Evolutionary conservation across 2,113 vertebrate genomes (phyloP).

Genomic region (Gnathonemus longibarbis): DNA sequence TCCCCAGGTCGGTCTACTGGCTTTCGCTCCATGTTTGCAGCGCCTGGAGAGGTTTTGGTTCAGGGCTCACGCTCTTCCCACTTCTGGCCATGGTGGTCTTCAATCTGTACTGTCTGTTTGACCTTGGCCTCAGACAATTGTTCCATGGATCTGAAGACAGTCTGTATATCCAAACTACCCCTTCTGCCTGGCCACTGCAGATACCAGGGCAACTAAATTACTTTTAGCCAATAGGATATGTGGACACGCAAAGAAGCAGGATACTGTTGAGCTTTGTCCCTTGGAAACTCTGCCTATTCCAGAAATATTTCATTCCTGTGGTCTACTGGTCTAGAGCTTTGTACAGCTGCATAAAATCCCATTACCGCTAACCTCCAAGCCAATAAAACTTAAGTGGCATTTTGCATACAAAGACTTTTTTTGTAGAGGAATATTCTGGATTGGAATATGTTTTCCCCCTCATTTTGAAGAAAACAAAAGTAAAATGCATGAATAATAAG

Average conservation of each 20-base stretch:
- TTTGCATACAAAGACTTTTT: conserved; percentile 17
- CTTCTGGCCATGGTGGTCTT: conserved; percentile 55
- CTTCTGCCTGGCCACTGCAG: conserved; percentile 45
- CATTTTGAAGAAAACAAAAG: conserved; percentile 34
- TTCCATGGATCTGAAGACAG: conserved; percentile 42
- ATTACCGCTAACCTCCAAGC: conserved; percentile 41
- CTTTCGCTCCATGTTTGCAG: conserved; percentile 51
- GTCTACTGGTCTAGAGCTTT: conserved; percentile 51
- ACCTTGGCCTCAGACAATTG: conserved; percentile 42
- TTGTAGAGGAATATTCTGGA: conserved; percentile 17
- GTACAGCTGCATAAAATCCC: conserved; percentile 48
- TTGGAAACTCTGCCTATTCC: conserved; percentile 44
- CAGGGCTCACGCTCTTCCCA: conserved; percentile 61
- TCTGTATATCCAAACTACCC: conserved; percentile 48
- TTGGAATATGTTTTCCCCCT: not conserved
- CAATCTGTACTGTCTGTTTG: conserved; percentile 61
- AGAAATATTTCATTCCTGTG: conserved; percentile 63
- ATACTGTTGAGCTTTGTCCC: conserved; percentile 43
- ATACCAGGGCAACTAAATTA: conserved; percentile 40
- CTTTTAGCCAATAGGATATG: conserved; percentile 35
- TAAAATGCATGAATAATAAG: conserved; percentile 44
- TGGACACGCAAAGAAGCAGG: conserved; percentile 33
- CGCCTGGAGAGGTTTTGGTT: conserved; percentile 61
- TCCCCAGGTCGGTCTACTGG: conserved; percentile 59
- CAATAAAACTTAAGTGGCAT: conserved; percentile 35